Evolutionary conservation across 2,113 vertebrate genomes (phyloP).

Genomic region (Chaetodon trifascialis): DNA sequence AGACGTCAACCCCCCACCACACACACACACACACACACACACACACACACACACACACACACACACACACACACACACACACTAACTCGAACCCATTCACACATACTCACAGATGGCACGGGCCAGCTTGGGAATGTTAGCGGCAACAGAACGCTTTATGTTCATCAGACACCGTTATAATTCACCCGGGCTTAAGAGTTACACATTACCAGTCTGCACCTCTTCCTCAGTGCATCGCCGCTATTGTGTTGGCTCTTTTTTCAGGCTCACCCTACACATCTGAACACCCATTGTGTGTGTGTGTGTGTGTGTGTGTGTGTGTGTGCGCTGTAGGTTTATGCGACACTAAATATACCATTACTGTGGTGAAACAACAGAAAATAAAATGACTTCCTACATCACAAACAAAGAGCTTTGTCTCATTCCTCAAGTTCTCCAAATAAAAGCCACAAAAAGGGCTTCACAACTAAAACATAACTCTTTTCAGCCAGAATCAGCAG

Average conservation of each 20-base stretch:
- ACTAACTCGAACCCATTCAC: constrained; percentile 55
- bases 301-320: background rate
- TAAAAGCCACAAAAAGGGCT: background rate
- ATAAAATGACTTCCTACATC: constrained; percentile 1
- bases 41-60: constrained; percentile 61
- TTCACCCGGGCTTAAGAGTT: constrained; percentile 52
- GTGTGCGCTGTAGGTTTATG: background rate
- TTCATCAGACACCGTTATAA: constrained; percentile 73
- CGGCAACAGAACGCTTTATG: constrained; percentile 63
- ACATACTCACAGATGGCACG: constrained; percentile 72
- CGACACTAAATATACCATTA: constrained; percentile 12
- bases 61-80: constrained; percentile 55
- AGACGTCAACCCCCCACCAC: constrained; percentile 72
- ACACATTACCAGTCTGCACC: constrained; percentile 43
- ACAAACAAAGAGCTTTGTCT: constrained; percentile 22
- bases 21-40: constrained; percentile 52
- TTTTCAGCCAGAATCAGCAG: background rate
- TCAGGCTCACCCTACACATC: constrained; percentile 38
- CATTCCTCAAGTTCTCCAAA: background rate
- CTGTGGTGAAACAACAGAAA: constrained; percentile 4
- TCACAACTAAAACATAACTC: background rate
- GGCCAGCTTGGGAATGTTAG: constrained; percentile 80
- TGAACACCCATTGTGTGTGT: constrained; percentile 14
- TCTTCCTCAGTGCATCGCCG: constrained; percentile 34
- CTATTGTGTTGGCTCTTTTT: constrained; percentile 30